Evolutionary conservation across 2,888 invertebrate species (phyloP).

Genomic region (Erynnis tages): DNA sequence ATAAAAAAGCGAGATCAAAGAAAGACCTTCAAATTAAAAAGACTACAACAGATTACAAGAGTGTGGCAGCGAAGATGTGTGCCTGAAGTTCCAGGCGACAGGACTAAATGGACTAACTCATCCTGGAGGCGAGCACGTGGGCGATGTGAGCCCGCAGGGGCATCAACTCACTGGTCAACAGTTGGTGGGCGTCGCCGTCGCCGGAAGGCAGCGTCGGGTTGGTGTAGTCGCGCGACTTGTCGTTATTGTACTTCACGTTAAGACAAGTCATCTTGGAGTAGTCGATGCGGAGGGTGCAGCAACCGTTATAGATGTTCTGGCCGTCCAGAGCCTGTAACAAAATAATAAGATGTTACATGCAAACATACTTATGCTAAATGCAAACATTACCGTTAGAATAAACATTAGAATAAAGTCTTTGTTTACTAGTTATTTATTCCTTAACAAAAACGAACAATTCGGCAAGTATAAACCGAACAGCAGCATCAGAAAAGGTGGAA

Average conservation of each 20-base stretch:
- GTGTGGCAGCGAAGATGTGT: slow-evolving; percentile 48
- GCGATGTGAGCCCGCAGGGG: slow-evolving; percentile 76
- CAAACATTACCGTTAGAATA: no score
- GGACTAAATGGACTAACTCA: slow-evolving; percentile 83
- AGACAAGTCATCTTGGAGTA: slow-evolving; percentile 99
- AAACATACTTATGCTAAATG: no score
- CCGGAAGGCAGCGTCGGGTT: slow-evolving; percentile 98
- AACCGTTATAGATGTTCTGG: slow-evolving; percentile 99
- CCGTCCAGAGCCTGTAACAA: slow-evolving; percentile 93
- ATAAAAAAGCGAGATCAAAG: no score
- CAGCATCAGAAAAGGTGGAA: slow-evolving; percentile 1
- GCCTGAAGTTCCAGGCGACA: slow-evolving; percentile 59
- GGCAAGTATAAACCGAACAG: not conserved
- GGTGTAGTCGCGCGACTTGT: slow-evolving; percentile 99
- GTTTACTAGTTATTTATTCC: not conserved
- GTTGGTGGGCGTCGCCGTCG: slow-evolving; percentile 85
- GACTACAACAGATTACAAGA: slow-evolving; percentile 20
- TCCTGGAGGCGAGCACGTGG: slow-evolving; percentile 78
- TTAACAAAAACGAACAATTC: not conserved
- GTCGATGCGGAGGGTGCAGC: slow-evolving; percentile 99
- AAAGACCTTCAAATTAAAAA: no score
- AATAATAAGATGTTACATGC: no score
- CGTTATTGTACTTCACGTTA: slow-evolving; percentile 99
- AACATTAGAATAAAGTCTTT: not conserved
- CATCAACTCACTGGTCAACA: slow-evolving; percentile 85